Conservation (phyloP, 2,113 vertebrate species). For the Percopsis transmontana region DNA sequence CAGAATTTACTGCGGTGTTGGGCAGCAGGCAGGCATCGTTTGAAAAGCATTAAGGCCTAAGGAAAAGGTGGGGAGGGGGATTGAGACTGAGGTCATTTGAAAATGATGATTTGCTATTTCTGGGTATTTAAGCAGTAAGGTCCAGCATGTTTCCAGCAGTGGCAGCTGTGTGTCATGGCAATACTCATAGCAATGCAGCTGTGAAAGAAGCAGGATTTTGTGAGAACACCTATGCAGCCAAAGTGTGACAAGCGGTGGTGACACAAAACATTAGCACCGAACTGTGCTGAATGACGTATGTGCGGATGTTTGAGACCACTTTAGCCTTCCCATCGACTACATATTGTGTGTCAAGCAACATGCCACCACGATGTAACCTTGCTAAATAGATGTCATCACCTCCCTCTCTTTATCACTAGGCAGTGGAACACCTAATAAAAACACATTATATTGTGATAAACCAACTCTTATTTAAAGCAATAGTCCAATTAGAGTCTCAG, state of each 20-base stretch:
- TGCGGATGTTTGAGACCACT: background rate
- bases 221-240: background rate
- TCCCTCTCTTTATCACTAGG: too few species aligned
- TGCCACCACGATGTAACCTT: too few species aligned
- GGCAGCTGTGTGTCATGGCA: constrained; percentile 37
- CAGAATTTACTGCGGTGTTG: constrained; percentile 34
- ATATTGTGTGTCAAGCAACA: too few species aligned
- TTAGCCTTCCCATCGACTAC: too few species aligned
- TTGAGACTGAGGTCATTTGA: constrained; percentile 58
- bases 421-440: too few species aligned
- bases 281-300: background rate
- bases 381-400: too few species aligned
- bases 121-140: constrained; percentile 46
- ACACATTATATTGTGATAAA: too few species aligned
- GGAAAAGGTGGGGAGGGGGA: background rate
- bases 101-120: constrained; percentile 47
- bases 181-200: constrained; percentile 43
- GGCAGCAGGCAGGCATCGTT: constrained; percentile 52
- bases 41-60: constrained; percentile 58
- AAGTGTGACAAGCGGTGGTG: constrained; percentile 14
- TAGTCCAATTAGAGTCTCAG: too few species aligned
- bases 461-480: too few species aligned
- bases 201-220: constrained; percentile 15
- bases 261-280: constrained; percentile 1
- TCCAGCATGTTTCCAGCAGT: constrained; percentile 47